A percentile compares a stretch with the other conserved stretches of the same genome.
phyloP scores from a whole-genome alignment of 2,888 invertebrate species.

The Lydus trimaculatus region DNA sequence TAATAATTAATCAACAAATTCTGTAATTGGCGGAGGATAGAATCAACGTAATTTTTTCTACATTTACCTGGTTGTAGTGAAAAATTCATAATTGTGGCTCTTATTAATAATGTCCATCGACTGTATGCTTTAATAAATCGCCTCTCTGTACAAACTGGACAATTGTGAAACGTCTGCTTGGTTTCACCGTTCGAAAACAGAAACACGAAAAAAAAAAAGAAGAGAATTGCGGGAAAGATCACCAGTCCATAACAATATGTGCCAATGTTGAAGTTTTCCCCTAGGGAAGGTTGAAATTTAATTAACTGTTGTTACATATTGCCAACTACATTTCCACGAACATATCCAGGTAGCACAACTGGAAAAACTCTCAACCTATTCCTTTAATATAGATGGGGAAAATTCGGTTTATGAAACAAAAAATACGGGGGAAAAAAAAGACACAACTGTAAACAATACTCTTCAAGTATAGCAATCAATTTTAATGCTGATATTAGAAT shows the following conservation, averaged over 20 bases:
- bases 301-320: constrained; percentile 45
- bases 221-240: constrained; percentile 5
- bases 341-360: background rate
- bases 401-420: background rate
- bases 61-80: background rate
- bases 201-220: background rate
- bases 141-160: background rate
- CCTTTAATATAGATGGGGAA: background rate
- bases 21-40: no score
- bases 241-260: constrained; percentile 19
- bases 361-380: background rate
- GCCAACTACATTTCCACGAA: constrained; percentile 34
- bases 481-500: background rate
- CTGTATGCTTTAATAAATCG: background rate
- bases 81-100: background rate
- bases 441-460: background rate
- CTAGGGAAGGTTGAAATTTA: constrained; percentile 42
- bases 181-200: background rate
- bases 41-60: no score
- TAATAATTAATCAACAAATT: background rate
- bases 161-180: background rate
- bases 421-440: no score
- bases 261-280: constrained; percentile 24
- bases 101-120: background rate
- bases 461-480: background rate